A percentile compares a stretch with the other conserved stretches of the same genome.
Evolutionary conservation across 2,113 vertebrate genomes (phyloP).

Genomic region (Leucopternis melanops): DNA sequence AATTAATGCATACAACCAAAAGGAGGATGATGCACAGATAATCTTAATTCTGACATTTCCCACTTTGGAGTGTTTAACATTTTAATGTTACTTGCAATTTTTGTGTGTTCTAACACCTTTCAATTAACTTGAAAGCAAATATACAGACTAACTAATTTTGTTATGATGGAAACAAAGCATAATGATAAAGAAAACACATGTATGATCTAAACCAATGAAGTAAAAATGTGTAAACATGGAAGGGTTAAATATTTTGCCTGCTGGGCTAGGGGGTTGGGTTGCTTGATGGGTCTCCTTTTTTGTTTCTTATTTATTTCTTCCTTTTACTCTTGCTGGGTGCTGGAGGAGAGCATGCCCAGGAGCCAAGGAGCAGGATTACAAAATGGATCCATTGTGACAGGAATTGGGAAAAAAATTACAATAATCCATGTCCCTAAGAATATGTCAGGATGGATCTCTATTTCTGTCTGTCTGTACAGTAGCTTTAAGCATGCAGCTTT

Average conservation of each 20-base stretch:
- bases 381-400: slow-evolving; percentile 37
- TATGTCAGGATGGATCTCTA: slow-evolving; percentile 14
- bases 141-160: not conserved
- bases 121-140: not conserved
- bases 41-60: not conserved
- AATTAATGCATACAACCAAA: not conserved
- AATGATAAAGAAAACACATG: not conserved
- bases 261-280: not conserved
- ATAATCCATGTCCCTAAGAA: not conserved
- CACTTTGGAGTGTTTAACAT: not conserved
- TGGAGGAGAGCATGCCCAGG: not conserved
- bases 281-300: not conserved
- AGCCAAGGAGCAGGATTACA: not conserved
- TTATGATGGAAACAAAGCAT: not conserved
- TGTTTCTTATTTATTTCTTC: not conserved
- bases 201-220: not conserved
- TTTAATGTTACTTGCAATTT: not conserved
- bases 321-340: not conserved
- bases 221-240: not conserved
- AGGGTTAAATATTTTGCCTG: not conserved
- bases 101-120: not conserved
- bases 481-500: not conserved
- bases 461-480: not conserved
- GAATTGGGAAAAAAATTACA: not conserved
- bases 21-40: not conserved